phyloP scores from a whole-genome alignment of 2,888 invertebrate genomes.

The Deilephila elpenor region DNA sequence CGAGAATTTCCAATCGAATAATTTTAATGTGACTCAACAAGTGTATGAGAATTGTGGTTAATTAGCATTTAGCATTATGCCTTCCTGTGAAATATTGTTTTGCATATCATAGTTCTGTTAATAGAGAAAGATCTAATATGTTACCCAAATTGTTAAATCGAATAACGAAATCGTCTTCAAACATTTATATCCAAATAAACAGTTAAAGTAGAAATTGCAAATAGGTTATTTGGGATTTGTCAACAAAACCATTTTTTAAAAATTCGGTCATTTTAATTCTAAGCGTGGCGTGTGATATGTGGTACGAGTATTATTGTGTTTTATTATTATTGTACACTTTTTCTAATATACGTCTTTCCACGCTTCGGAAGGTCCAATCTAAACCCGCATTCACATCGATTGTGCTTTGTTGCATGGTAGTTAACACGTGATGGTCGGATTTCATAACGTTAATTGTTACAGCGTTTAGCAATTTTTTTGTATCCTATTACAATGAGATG shows the following conservation, averaged over 20 bases:
- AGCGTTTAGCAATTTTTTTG: conserved; percentile 40
- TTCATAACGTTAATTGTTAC: conserved; percentile 33
- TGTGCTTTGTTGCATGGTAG: conserved; percentile 19
- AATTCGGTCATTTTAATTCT: too few species aligned
- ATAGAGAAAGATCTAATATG: not conserved
- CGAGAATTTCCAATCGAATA: conserved; percentile 73
- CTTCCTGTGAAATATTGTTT: conserved; percentile 12
- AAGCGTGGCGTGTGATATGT: too few species aligned
- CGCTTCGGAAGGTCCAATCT: not conserved
- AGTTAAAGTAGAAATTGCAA: too few species aligned
- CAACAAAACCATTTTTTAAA: too few species aligned
- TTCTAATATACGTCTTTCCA: not conserved
- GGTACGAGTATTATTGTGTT: too few species aligned
- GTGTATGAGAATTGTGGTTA: conserved; percentile 26
- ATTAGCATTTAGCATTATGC: conserved; percentile 28
- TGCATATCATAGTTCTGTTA: not conserved
- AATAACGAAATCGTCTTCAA: too few species aligned
- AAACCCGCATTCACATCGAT: conserved; percentile 2
- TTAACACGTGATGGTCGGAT: conserved; percentile 23
- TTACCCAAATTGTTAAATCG: not conserved
- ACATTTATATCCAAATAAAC: too few species aligned
- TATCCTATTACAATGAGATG: conserved; percentile 38
- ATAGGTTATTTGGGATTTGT: too few species aligned
- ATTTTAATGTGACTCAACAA: conserved; percentile 57
- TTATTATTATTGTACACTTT: not conserved